A percentile compares a stretch with the other conserved stretches of the same genome.
These are phyloP conservation scores for Eupithecia subfuscata DNA, from an alignment of 2,888 invertebrate genomes.

Conservation along the genomic window DNA sequence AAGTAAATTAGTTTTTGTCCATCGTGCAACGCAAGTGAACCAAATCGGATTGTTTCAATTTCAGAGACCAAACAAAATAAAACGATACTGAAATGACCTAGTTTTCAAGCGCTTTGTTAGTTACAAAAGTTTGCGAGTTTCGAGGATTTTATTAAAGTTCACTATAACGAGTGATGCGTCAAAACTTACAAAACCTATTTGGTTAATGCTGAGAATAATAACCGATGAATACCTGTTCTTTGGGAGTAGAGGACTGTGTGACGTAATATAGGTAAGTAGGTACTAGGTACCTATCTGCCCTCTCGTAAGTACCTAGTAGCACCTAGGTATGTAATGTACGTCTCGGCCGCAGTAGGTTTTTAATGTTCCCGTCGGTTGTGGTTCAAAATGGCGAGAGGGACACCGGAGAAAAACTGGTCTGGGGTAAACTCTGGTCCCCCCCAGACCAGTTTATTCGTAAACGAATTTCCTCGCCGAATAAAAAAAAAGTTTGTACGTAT, in stretches of 20 bases:
- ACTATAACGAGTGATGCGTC: background rate
- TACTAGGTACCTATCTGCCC: too few relatives aligned
- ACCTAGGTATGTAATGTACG: too few relatives aligned
- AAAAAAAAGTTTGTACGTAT: too few relatives aligned
- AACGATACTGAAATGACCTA: constrained; percentile 34
- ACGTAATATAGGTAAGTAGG: too few relatives aligned
- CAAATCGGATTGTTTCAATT: constrained; percentile 44
- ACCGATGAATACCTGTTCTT: background rate
- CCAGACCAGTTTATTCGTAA: too few relatives aligned
- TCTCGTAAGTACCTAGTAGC: too few relatives aligned
- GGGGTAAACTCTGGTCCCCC: too few relatives aligned
- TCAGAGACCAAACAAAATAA: constrained; percentile 33
- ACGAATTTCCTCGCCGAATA: too few relatives aligned
- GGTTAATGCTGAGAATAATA: background rate
- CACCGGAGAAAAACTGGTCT: too few relatives aligned
- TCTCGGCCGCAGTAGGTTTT: too few relatives aligned
- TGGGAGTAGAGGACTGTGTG: background rate
- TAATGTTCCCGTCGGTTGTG: too few relatives aligned
- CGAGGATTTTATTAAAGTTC: background rate
- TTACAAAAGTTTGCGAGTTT: constrained; percentile 9
- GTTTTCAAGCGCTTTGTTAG: constrained; percentile 13
- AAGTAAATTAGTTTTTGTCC: constrained; percentile 38
- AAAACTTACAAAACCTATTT: background rate
- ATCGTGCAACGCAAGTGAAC: constrained; percentile 38
- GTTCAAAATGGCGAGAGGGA: too few relatives aligned